Evolutionary conservation across 2,888 invertebrate genomes (phyloP), one percentile per base, ranked within the genome.

Genomic region (Caenorhabditis sp.): DNA sequence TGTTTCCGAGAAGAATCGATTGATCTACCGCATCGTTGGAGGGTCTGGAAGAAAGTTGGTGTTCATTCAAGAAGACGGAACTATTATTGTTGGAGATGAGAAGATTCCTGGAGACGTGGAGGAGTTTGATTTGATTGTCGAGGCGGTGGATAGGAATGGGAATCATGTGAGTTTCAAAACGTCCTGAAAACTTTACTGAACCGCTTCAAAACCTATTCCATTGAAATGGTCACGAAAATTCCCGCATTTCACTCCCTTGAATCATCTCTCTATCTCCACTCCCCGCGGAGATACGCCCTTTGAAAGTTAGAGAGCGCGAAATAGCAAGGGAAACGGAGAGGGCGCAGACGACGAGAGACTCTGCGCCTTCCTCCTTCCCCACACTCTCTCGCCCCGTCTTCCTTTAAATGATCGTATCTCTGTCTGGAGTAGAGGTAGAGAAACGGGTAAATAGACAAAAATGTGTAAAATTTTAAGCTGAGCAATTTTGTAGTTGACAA

Each of bases 11-110:
- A 81, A 84, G 76, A 77, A 66, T 19, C 66, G 75, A 31, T 81
- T 89, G 28, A 80, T 64, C 2, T 89, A 89, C 64, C 84, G 84
- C 14, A 72, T 88, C 28, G 84, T 86, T 12, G 87, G 89, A 54
- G 86, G 88, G 22, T 80, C 84, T 12, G 89, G 88, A 49, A 54
- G 82, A 19, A 79, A 85, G n/a, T 38, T 89, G 38, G 88, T 90
- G 16, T 85, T 88, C 49, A 86, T 90, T 49, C 86, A 86, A 58
- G 85, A 85, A 47, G 90, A 89, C 66, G 90, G 90, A 8, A 84
- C 86, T 2, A 72, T 90, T 31, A 73, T 88, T 56, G 80, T 88
- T 26, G 87, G 85, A 0, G 86, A 87, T 51, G 80, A 69, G 44
- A 47, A 14, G 44, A 73, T 84, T 68, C 19, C 41, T 0, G 31